Evolutionary conservation across 2,113 vertebrate species (phyloP).

Genomic region (Saccopteryx leptura): DNA sequence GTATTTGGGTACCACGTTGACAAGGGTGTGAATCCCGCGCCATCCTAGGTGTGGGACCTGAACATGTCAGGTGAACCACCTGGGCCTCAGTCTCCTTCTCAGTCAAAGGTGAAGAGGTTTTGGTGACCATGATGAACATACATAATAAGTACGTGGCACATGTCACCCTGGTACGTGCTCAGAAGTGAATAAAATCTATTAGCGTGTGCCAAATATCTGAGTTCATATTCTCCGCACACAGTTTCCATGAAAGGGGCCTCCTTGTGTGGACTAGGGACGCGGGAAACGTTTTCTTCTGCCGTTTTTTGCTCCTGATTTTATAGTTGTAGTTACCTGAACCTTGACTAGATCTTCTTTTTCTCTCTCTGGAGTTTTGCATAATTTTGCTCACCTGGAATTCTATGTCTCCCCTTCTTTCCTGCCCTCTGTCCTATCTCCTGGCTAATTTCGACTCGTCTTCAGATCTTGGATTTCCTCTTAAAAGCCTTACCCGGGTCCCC

Average conservation of each 20-base stretch:
- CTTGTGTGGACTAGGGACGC: accelerated
- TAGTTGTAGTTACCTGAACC: accelerated
- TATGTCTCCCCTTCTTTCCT: accelerated
- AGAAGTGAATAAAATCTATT: no score
- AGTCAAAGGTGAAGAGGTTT: neutral
- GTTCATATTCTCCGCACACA: accelerated
- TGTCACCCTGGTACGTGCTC: accelerated
- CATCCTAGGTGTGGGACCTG: accelerated
- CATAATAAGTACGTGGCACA: accelerated
- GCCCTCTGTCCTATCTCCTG: neutral
- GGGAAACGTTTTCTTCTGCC: neutral
- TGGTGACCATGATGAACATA: neutral
- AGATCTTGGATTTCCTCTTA: neutral
- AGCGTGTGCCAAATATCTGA: no score
- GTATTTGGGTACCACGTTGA: neutral
- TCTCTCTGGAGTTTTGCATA: neutral
- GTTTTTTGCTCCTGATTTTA: neutral
- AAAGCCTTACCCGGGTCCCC: neutral
- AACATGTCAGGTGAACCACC: neutral
- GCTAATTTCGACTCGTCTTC: neutral
- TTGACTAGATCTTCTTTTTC: neutral
- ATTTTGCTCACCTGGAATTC: neutral
- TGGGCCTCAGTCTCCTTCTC: neutral
- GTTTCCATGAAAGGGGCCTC: accelerated
- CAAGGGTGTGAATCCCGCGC: neutral